These are phyloP conservation scores for Melinopterus prodromus DNA, from an alignment of 2,888 invertebrate species.

Conservation along the genomic window DNA sequence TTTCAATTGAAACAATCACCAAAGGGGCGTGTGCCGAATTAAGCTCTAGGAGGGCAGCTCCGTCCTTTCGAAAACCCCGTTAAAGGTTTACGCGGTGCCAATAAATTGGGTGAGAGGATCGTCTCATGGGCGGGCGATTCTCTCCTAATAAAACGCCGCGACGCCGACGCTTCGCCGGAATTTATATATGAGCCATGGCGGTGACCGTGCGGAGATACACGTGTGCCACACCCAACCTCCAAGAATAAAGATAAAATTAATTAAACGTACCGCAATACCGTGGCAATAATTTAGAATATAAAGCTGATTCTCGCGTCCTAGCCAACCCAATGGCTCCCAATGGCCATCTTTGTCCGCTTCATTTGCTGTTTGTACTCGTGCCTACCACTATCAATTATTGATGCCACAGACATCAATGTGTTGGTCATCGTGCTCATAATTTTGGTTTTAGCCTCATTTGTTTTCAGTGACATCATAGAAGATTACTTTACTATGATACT, in stretches of 20 bases:
- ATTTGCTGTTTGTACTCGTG: neutral
- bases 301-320: slow-evolving; percentile 44
- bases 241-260: slow-evolving; percentile 40
- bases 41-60: neutral
- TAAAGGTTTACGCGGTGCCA: slow-evolving; percentile 11
- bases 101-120: slow-evolving; percentile 18
- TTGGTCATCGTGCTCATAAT: neutral
- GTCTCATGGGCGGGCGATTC: slow-evolving; percentile 10
- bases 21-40: slow-evolving; percentile 5
- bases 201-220: neutral
- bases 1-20: slow-evolving; percentile 9
- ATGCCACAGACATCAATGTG: neutral
- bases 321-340: neutral
- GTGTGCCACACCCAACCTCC: slow-evolving; percentile 21
- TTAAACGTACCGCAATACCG: slow-evolving; percentile 38
- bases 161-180: slow-evolving; percentile 10
- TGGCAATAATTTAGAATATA: slow-evolving; percentile 43
- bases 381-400: neutral
- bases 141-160: slow-evolving; percentile 18
- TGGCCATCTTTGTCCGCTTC: neutral
- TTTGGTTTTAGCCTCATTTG: too few relatives aligned
- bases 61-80: neutral
- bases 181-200: slow-evolving; percentile 13
- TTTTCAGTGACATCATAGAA: too few relatives aligned
- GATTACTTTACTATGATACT: too few relatives aligned